Base-by-base conservation (phyloP, 1,140 invertebrate genomes). In the Mercenaria mercenaria region DNA sequence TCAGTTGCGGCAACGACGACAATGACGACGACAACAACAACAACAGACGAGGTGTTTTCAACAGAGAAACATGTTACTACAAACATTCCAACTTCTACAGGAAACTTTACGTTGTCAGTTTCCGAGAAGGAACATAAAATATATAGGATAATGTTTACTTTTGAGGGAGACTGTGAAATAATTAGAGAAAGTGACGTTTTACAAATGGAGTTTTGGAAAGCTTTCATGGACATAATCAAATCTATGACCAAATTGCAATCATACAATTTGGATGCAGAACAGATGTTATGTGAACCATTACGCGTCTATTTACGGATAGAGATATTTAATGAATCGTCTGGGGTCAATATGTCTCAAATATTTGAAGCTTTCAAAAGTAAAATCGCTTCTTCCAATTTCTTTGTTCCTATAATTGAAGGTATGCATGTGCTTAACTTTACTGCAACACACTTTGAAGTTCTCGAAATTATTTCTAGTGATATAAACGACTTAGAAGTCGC, bases 401-500 rank as follows among this genome's bases (percentile, higher is more conserved):
- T 52, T 79, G 76, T 79, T 6, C 43, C 34, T 18, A 59, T 79
- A 18, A 37, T 50, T 32, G 29, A 79, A 23, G 29, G 32, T 20
- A 37, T 56, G 20, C n/a, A 39, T 18, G 47, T 52, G 0, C 15
- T 79, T 1, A 56, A 56, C 32, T 79, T 79, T 15, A 52, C 47
- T 52, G 43, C 29, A 52, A 79, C 26, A 32, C 37, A 52, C 20
- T 3, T 79, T 0, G 47, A 79, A 20, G 37, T 79, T 34, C n/a
- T 76, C 2, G 41, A 76, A 8, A 8, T 43, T 10, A 43, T 23
- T 23, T 39, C 34, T 10, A 67, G 59, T 10, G 86, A 85, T 29
- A 61, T 61, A 34, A 43, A 52, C 23, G 81, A 52, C 20, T 32
- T 29, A n/a, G 89, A 80, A 43, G 61, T 87, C 29, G 77, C 72